Evolutionary conservation across 2,797 vertebrate species (phyloP).

Genomic region (Rhabdophis nuchalis): DNA sequence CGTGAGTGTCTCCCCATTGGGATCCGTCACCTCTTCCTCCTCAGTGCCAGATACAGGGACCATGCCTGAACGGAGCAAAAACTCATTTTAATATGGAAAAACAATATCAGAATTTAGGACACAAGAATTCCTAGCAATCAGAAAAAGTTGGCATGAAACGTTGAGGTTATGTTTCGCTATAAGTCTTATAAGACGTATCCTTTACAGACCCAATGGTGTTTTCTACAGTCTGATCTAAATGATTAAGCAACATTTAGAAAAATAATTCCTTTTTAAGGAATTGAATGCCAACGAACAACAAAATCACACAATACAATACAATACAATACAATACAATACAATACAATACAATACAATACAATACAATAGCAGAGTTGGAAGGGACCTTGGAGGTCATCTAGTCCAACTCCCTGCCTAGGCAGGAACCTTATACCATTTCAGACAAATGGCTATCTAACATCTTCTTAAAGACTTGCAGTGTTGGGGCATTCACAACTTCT

Average conservation of each 20-base stretch:
- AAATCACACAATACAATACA: too few relatives aligned
- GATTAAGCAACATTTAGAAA: background rate
- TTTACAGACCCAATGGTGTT: background rate
- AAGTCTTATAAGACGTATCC: background rate
- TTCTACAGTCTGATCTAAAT: background rate
- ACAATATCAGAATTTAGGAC: too few relatives aligned
- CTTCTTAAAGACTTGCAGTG: too few relatives aligned
- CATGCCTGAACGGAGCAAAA: slow-evolving; percentile 73
- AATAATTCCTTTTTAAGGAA: background rate
- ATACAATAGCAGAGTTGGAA: too few relatives aligned
- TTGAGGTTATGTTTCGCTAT: background rate
- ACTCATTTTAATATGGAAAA: background rate
- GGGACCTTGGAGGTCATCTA: too few relatives aligned
- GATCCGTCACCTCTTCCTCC: slow-evolving; percentile 85
- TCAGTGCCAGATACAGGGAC: slow-evolving; percentile 67
- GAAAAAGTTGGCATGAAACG: background rate
- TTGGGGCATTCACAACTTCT: too few relatives aligned
- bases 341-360: too few relatives aligned
- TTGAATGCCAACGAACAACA: background rate
- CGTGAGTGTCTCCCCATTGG: slow-evolving; percentile 83
- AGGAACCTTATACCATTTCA: too few relatives aligned
- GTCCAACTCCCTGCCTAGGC: too few relatives aligned
- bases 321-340: too few relatives aligned
- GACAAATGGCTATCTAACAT: too few relatives aligned
- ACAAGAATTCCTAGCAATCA: background rate